Percentiles rank a stretch among this genome's conserved stretches.
Evolutionary conservation across 2,797 vertebrate genomes (phyloP).

Genomic region (Cephalopachus bancanus): DNA sequence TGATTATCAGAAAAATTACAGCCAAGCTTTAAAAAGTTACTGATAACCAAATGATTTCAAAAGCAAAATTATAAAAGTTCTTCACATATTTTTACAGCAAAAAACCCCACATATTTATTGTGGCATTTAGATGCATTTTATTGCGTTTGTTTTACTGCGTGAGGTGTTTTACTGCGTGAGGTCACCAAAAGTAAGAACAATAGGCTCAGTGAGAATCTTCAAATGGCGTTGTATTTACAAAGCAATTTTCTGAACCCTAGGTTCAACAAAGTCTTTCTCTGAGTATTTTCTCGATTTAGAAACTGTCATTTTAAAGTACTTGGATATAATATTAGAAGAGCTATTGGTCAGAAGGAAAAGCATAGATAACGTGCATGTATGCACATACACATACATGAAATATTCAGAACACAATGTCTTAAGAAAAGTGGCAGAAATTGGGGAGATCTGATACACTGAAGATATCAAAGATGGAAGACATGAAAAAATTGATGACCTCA

Average conservation of each 20-base stretch:
- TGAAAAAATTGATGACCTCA: slow-evolving; percentile 14
- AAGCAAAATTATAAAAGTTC: not conserved
- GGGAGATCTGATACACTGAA: not conserved
- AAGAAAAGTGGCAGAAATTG: not conserved
- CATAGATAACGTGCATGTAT: not conserved
- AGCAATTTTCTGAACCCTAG: not conserved
- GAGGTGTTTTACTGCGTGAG: not conserved
- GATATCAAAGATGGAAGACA: not conserved
- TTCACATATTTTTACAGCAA: not conserved
- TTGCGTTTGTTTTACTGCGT: not conserved
- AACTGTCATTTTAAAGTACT: slow-evolving; percentile 29
- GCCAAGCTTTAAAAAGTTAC: slow-evolving; percentile 19
- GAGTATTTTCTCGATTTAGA: not conserved
- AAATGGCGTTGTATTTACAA: not conserved
- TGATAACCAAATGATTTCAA: not conserved
- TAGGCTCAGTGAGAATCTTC: not conserved
- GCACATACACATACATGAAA: not conserved
- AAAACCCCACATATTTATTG: not conserved
- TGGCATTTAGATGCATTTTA: not conserved
- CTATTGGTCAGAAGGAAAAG: not conserved
- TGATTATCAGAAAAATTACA: slow-evolving; percentile 53
- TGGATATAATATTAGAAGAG: not conserved
- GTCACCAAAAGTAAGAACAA: not conserved
- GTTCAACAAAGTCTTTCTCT: not conserved
- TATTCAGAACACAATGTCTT: not conserved